Evolutionary conservation across 2,113 vertebrate genomes (phyloP).

Genomic region (Cercopithecus mona): DNA sequence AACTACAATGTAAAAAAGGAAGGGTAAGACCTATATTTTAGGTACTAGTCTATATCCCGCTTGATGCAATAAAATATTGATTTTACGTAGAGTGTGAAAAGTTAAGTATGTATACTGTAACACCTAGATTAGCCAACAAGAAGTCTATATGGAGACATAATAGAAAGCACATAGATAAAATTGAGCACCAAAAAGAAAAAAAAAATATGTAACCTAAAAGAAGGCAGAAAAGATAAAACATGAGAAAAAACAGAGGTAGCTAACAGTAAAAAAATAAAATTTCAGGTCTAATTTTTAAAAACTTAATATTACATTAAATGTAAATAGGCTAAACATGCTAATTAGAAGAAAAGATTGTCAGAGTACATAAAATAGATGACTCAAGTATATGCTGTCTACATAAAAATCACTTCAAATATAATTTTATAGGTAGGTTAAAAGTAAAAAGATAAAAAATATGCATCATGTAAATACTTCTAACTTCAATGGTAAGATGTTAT

Average conservation of each 20-base stretch:
- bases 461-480: neutral
- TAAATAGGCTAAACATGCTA: neutral
- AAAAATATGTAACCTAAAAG: neutral
- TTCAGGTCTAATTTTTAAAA: neutral
- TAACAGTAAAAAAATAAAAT: conserved; percentile 8
- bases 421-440: neutral
- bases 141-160: neutral
- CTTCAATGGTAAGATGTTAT: neutral
- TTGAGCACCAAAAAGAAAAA: neutral
- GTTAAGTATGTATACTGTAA: neutral
- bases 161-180: neutral
- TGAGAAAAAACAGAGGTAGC: neutral
- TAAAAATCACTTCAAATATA: neutral
- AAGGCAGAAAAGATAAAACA: neutral
- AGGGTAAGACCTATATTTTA: neutral
- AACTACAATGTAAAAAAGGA: neutral
- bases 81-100: neutral
- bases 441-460: neutral
- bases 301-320: neutral
- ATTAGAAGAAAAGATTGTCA: neutral
- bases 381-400: neutral
- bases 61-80: neutral
- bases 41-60: neutral
- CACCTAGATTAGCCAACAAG: neutral
- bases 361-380: neutral